Evolutionary conservation across 2,888 invertebrate genomes (phyloP), one percentile per base, ranked within the genome.

Genomic region (Andrena bucephala): DNA sequence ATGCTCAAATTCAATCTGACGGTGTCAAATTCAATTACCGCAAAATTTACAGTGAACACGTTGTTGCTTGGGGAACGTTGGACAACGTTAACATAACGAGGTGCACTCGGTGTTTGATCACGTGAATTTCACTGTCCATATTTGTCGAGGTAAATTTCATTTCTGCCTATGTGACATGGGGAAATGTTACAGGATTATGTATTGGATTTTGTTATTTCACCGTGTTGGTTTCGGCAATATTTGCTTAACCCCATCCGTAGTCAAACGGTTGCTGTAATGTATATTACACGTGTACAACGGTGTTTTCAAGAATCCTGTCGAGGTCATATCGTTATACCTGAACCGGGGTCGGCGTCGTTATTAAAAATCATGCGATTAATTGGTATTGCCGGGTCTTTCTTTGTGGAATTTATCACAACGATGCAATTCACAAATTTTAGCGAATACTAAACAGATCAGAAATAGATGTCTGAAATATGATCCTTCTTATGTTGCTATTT

Each of bases 91-190:
- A 68, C 67, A 69, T 60, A 70, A 62, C 77, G 62, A 54, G 36
- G 73, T 27, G 24, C 48, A 29, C 59, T 27, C 24, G 33, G 33
- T 68, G 36, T 83, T 81, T 81, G 70, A 67, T 81, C 65, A 50
- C 27, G 57, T n/a, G 68, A 81, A 83, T 81, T 75, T 65, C 82
- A 6, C 75, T 75, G 76, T 68, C 33, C 76, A 68, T 76, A 83
- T 83, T 83, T 83, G 75, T 31, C 50, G 8, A 76, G 50, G 71
- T 50, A 76, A 75, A 81, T 76, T 81, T 76, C 75, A 59, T 63
- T 82, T 31, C 80, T 63, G 27, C n/a, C 63, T 36, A 50, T 54
- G 54, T 67, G 50, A 42, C 36, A n/a, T 36, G 29, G 50, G 57
- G 31, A 52, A 69, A 68, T 42, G 57, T 36, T 70, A 42, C 42